Base-by-base conservation (phyloP, 2,797 vertebrate species). In the Amphiprion clarkii region DNA sequence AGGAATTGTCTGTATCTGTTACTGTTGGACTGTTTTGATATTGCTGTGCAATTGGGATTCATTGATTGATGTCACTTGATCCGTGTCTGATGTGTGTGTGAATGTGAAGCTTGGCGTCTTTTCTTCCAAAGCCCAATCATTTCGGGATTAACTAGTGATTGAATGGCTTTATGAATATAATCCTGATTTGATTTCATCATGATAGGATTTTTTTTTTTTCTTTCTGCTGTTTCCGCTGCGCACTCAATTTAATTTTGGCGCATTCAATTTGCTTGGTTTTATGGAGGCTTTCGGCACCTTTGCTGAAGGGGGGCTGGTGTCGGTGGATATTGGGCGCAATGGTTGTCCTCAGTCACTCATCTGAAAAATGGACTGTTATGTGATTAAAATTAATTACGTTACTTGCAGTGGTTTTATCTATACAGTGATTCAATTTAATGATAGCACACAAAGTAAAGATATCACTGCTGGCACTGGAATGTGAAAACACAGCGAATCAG, bases 111-210 rank as follows among this genome's bases (percentile, higher is more conserved):
- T 31, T 23, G 56, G 57, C 23, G 13, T 80, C 48, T 78, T 79
- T 78, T 68, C 64, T 81, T 63, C 64, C 61, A 68, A 78, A 89
- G 48, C 82, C 68, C 76, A 71, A 87, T 92, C 90, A 88, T 89
- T 87, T 86, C 51, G 58, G 85, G 89, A 92, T 91, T 91, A 89
- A 84, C 58, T n/a, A 75, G 65, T 87, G 84, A 90, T 82, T 84
- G 77, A 90, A 88, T 86, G 72, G 76, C 67, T 82, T 84, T 85
- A 70, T 86, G 70, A 57, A 61, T 80, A 79, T 92, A 91, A 92
- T 92, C 88, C 88, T 78, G 74, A 88, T 89, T 90, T 89, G 81
- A 90, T 88, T 87, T 89, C 66, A 86, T 84, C 80, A 68, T 67
- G 67, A 86, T 87, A 79, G 74, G 31, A 69, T 68, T 82, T 83